Evolutionary conservation across 2,797 vertebrate genomes (phyloP), one percentile per base, ranked within the genome.

Genomic region (Parauchenoglanis ngamensis): DNA sequence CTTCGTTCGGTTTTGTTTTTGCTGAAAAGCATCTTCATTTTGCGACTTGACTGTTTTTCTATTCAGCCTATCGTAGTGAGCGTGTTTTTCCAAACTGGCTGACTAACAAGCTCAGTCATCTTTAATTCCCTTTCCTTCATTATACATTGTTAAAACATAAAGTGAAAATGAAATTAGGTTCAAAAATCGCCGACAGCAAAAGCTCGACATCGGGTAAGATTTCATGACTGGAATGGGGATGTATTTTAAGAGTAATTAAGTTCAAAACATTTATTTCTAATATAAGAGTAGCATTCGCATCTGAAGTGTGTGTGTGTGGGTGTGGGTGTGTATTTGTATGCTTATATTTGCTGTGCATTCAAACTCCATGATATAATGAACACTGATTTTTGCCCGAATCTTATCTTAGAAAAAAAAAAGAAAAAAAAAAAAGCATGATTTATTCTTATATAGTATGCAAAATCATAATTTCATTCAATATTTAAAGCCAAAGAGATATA

Each of bases 61-160:
- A 35, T 19, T 31, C 6, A 31, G 6, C 11, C 13, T 31, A 31
- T 54, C n/a, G 75, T 31, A 56, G 7, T 77, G 75, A 76, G 28
- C 17, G 7, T 76, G 25, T 76, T 76, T 76, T 76, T 54, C 46
- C 73, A 76, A 54, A 17, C 49, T 54, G 25, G 21, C 52, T 76
- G 73, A 52, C 70, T 73, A 73, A 46, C 40, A 12, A 46, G 40
- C 21, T 44, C 70, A 73, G 70, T 73, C 72, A n/a, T 49, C 44
- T 75, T 75, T 75, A 54, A 77, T 77, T 54, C 52, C 76, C 28
- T 31, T 78, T 31, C n/a, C n/a, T 77, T 31, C n/a, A 19, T 77
- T 19, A 54, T 75, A 3, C 12, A 6, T 73, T 49, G n/a, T 8
- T 2, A 15, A 52, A 15, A n/a, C n/a, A n/a, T 76, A 6, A 52